phyloP scores from a whole-genome alignment of 2,113 vertebrate species.

The Nycticryphes semicollaris region DNA sequence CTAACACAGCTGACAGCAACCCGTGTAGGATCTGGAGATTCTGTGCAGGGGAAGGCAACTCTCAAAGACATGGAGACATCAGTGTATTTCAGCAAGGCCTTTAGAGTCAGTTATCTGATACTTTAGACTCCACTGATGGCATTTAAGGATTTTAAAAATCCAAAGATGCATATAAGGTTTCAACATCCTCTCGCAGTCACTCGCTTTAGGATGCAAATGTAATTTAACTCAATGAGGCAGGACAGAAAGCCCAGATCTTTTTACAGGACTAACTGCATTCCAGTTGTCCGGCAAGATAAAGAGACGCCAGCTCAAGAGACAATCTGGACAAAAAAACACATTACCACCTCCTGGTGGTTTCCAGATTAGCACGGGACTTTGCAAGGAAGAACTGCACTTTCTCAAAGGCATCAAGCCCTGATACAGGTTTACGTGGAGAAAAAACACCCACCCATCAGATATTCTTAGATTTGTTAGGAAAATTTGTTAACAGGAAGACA shows the following conservation, averaged over 20 bases:
- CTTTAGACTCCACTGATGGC: not conserved
- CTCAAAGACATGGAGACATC: not conserved
- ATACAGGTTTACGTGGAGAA: not conserved
- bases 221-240: constrained; percentile 11
- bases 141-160: not conserved
- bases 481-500: not conserved
- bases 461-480: not conserved
- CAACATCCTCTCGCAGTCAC: not conserved
- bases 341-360: not conserved
- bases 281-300: not conserved
- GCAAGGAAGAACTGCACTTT: not conserved
- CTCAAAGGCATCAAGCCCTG: not conserved
- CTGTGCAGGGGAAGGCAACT: not conserved
- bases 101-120: not conserved
- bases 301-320: not conserved
- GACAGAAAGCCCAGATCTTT: constrained; percentile 11
- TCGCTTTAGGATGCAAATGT: constrained; percentile 6
- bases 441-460: not conserved
- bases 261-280: not conserved
- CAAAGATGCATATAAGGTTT: not conserved
- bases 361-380: not conserved
- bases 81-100: not conserved
- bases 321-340: not conserved
- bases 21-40: not conserved
- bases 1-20: not conserved